These are phyloP conservation scores for Ciconia nigra DNA, from an alignment of 2,797 vertebrate species.

Conservation along the genomic window DNA sequence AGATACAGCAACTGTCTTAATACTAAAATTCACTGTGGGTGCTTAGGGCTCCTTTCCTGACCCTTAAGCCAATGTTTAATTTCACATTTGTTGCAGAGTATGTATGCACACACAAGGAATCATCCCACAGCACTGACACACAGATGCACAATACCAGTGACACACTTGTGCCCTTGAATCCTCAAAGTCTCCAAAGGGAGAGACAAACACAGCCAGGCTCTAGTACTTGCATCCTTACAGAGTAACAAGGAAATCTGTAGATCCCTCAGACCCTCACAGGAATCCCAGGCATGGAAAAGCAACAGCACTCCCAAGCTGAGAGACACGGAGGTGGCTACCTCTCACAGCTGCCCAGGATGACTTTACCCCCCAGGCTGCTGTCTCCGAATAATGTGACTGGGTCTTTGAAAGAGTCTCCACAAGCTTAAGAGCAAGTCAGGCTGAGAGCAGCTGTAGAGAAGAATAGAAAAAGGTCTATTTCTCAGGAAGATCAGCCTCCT, in stretches of 20 bases:
- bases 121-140: not conserved
- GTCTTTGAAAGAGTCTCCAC: not conserved
- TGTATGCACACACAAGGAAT: too few species aligned
- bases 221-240: not conserved
- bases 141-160: not conserved
- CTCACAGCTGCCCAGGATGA: not conserved
- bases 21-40: too few species aligned
- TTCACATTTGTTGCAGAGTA: not conserved
- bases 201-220: not conserved
- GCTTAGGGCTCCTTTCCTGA: not conserved
- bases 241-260: not conserved
- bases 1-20: not conserved
- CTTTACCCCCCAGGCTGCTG: not conserved
- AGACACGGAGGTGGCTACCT: not conserved
- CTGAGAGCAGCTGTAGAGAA: not conserved
- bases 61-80: not conserved
- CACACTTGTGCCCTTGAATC: not conserved
- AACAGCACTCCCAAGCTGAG: not conserved
- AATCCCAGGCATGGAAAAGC: not conserved
- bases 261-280: rapidly evolving
- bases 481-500: conserved; percentile 42
- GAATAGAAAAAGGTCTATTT: conserved; percentile 19
- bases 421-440: not conserved
- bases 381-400: not conserved
- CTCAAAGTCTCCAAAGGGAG: not conserved